Evolutionary conservation across 30 jellyfish, hydroid and myxozoan species (phyloP).

Genomic region (Pelagia noctiluca): DNA sequence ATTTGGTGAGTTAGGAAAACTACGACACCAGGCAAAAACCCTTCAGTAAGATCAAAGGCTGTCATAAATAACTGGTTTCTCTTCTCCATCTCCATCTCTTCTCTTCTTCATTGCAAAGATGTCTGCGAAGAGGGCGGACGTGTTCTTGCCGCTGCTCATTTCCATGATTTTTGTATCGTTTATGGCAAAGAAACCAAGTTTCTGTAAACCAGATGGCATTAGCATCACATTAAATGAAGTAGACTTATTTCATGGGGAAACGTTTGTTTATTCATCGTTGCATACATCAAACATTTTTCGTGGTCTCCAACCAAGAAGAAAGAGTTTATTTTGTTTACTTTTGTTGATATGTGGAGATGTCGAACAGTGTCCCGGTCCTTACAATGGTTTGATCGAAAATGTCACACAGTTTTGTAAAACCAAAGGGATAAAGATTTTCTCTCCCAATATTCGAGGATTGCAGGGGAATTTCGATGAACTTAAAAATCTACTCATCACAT

Average conservation of each 20-base stretch:
- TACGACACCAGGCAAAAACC: no score
- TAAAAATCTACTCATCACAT: slow-evolving; percentile 13
- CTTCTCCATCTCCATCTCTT: no score
- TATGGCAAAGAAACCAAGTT: slow-evolving; percentile 3
- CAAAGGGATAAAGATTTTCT: slow-evolving; percentile 11
- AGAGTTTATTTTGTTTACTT: slow-evolving; percentile 3
- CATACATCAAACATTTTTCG: not conserved
- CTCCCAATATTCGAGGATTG: slow-evolving; percentile 20
- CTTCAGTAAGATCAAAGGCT: no score
- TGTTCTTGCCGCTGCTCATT: slow-evolving; percentile 4
- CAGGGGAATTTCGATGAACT: slow-evolving; percentile 40
- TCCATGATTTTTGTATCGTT: not conserved
- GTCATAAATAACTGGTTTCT: no score
- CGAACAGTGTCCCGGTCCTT: slow-evolving; percentile 32
- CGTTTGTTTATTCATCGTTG: slow-evolving; percentile 1
- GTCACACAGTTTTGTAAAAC: slow-evolving; percentile 2
- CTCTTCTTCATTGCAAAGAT: no score
- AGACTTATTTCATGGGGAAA: not conserved
- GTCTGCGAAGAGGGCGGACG: slow-evolving; percentile 4
- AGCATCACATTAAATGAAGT: not conserved
- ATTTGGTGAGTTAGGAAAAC: no score
- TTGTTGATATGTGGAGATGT: slow-evolving; percentile 37
- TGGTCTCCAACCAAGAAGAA: slow-evolving; percentile 6
- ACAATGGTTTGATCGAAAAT: not conserved
- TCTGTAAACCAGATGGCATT: slow-evolving; percentile 5